phyloP scores from a whole-genome alignment of 2,113 vertebrate species.

The Amazona vittata region DNA sequence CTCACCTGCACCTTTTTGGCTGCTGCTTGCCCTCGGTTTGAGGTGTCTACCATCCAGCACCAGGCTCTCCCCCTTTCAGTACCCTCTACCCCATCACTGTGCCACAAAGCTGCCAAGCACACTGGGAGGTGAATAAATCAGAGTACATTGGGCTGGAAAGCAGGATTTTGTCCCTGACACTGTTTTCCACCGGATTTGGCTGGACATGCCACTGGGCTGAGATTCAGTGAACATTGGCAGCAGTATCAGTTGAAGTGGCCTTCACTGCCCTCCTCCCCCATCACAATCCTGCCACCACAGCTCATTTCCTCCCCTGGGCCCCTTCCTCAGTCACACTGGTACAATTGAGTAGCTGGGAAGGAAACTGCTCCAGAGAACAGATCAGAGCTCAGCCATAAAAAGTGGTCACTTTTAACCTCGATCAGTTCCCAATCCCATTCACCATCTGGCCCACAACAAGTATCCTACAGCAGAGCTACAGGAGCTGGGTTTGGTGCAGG shows the following conservation, averaged over 20 bases:
- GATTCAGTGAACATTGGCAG: constrained; percentile 14
- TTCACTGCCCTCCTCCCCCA: background rate
- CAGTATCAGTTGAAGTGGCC: background rate
- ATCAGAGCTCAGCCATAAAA: background rate
- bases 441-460: background rate
- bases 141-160: background rate
- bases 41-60: background rate
- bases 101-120: background rate
- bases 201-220: background rate
- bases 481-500: background rate
- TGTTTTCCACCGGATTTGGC: background rate
- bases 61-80: background rate
- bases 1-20: background rate
- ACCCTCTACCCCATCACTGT: background rate
- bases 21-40: background rate
- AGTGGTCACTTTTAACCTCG: background rate
- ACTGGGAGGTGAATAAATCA: background rate
- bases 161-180: background rate
- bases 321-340: background rate
- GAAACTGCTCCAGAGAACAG: background rate
- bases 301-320: background rate
- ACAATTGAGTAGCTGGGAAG: background rate
- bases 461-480: background rate
- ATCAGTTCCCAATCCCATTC: background rate
- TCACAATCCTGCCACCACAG: background rate